Evolutionary conservation across 1,140 invertebrate genomes (phyloP).

Genomic region (Plectrocnemia conspersa): DNA sequence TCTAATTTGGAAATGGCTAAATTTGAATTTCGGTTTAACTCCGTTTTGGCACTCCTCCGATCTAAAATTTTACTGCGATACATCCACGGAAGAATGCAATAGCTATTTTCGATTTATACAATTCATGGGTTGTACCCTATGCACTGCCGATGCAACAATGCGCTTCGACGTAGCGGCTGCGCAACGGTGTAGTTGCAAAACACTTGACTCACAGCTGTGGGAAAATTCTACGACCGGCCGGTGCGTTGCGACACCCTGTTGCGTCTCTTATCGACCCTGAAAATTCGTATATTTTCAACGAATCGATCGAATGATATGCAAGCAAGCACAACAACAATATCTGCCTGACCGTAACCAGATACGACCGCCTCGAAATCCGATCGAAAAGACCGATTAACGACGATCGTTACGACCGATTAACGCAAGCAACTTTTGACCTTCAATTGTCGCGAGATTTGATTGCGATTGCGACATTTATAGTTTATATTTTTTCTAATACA

Average conservation of each 20-base stretch:
- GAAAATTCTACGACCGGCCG: constrained; percentile 6
- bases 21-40: no score
- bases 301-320: not conserved
- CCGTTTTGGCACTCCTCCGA: no score
- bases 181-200: constrained; percentile 12
- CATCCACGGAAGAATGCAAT: no score
- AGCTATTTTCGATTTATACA: no score
- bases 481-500: no score
- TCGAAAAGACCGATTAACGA: not conserved
- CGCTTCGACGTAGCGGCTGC: constrained; percentile 4
- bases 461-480: no score
- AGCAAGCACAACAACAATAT: not conserved
- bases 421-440: no score
- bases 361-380: not conserved
- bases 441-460: no score
- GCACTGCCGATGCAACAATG: not conserved
- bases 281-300: not conserved
- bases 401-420: no score
- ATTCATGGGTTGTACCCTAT: no score
- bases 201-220: constrained; percentile 6
- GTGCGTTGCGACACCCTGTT: constrained; percentile 1
- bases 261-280: constrained; percentile 14
- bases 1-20: no score
- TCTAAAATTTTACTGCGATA: no score
- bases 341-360: not conserved